phyloP scores from a whole-genome alignment of 2,113 vertebrate genomes.

The Baryphthengus martii region DNA sequence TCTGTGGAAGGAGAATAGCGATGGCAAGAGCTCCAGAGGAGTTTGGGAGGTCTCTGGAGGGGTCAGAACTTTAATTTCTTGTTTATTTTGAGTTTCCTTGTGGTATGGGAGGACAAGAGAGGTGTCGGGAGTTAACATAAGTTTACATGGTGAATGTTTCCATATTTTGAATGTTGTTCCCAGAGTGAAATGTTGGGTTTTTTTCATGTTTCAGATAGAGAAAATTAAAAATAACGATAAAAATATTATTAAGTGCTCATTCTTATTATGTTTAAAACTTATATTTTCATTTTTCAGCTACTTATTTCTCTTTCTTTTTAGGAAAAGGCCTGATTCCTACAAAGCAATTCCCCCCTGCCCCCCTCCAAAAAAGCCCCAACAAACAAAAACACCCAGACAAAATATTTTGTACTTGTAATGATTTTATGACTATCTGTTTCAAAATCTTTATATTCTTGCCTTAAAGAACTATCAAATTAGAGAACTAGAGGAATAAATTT shows the following conservation, averaged over 20 bases:
- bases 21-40: background rate
- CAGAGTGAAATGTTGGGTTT: background rate
- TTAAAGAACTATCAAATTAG: background rate
- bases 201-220: background rate
- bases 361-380: too few relatives aligned
- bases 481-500: background rate
- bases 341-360: background rate
- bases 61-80: slow-evolving; percentile 29
- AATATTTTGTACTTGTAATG: background rate
- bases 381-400: background rate
- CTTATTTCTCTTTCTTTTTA: background rate
- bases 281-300: background rate
- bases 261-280: background rate
- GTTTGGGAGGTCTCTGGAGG: background rate
- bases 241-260: background rate
- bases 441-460: background rate
- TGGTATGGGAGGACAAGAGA: slow-evolving; percentile 34
- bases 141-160: slow-evolving; percentile 5
- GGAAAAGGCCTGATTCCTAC: background rate
- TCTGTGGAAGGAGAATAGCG: background rate
- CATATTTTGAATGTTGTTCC: background rate
- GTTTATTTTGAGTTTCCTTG: slow-evolving; percentile 19
- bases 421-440: background rate
- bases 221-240: background rate
- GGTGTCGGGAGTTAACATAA: slow-evolving; percentile 29